Evolutionary conservation across 1,140 invertebrate species (phyloP).

Genomic region (Leptinotarsa lineolata): DNA sequence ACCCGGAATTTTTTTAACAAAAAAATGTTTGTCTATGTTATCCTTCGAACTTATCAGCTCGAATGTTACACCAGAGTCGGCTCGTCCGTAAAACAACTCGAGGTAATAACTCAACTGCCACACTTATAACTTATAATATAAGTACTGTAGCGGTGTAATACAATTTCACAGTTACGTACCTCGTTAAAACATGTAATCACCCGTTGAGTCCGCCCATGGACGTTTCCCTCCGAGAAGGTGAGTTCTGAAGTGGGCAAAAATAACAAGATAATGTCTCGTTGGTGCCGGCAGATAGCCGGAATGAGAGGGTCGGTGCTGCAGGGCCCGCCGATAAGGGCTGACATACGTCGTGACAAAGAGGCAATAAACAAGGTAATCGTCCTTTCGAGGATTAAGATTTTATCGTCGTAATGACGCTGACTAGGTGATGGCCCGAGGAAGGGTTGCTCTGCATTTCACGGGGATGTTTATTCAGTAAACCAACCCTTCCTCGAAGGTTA

Average conservation of each 20-base stretch:
- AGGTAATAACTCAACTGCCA: no score
- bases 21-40: no score
- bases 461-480: neutral
- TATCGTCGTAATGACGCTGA: conserved; percentile 21
- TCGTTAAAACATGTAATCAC: no score
- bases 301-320: neutral
- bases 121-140: no score
- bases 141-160: no score
- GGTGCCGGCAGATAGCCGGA: neutral
- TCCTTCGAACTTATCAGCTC: no score
- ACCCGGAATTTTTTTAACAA: no score
- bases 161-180: no score
- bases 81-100: no score
- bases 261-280: neutral
- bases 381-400: conserved; percentile 26
- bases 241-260: neutral
- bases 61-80: no score
- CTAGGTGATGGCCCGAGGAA: neutral
- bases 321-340: conserved; percentile 26
- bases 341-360: conserved; percentile 36
- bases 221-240: no score
- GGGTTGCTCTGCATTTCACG: neutral
- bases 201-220: no score
- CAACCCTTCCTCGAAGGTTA: neutral
- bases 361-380: conserved; percentile 29